These are phyloP conservation scores for Clupea harengus DNA, from an alignment of 2,113 vertebrate species.

Conservation along the genomic window DNA sequence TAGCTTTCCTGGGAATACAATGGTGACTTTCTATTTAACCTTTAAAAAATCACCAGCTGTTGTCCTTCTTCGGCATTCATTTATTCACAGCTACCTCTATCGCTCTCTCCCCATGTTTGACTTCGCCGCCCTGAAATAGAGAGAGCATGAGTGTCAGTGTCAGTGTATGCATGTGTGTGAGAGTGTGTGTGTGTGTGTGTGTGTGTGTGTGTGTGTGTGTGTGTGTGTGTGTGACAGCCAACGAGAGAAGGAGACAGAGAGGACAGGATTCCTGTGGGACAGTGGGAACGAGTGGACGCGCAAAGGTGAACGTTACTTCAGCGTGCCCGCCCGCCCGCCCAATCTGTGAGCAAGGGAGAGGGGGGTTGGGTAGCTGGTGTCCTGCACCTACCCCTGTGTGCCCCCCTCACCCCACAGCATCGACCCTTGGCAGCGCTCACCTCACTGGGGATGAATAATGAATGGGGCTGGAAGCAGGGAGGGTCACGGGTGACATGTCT, in stretches of 20 bases:
- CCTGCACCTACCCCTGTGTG: slow-evolving; percentile 44
- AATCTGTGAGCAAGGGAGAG: background rate
- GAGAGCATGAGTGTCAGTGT: slow-evolving; percentile 8
- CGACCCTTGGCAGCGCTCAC: slow-evolving; percentile 64
- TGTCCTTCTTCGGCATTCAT: slow-evolving; percentile 22
- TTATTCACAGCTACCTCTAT: slow-evolving; percentile 31
- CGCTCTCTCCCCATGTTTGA: slow-evolving; percentile 24
- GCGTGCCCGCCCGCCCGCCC: slow-evolving; percentile 37
- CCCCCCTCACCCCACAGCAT: slow-evolving; percentile 36
- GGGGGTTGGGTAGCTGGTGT: slow-evolving; percentile 29
- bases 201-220: background rate
- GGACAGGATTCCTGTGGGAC: slow-evolving; percentile 42
- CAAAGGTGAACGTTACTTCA: slow-evolving; percentile 48
- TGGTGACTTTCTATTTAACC: slow-evolving; percentile 30
- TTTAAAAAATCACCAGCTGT: slow-evolving; percentile 20
- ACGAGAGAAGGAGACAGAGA: slow-evolving; percentile 21
- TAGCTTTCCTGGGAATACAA: background rate
- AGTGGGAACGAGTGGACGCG: slow-evolving; percentile 43
- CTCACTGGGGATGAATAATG: slow-evolving; percentile 73
- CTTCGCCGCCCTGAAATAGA: background rate
- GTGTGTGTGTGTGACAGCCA: slow-evolving; percentile 11
- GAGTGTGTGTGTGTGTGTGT: background rate
- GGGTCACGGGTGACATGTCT: slow-evolving; percentile 74
- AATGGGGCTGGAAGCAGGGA: slow-evolving; percentile 66
- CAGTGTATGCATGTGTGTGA: slow-evolving; percentile 18